phyloP scores from a whole-genome alignment of 2,888 invertebrate genomes.

The Tuberolachnus salignus region DNA sequence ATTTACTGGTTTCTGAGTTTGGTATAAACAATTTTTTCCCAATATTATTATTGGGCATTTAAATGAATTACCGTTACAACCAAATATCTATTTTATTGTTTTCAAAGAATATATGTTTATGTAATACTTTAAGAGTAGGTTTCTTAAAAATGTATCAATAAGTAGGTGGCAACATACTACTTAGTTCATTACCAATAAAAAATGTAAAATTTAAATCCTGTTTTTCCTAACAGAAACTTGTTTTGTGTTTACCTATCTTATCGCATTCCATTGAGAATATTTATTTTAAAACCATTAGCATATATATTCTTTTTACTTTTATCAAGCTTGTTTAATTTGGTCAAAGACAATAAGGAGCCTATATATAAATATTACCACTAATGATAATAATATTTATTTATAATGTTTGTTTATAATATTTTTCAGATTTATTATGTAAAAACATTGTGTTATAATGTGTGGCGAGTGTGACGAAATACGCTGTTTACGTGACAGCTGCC shows the following conservation, averaged over 20 bases:
- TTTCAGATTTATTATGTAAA: constrained; percentile 52
- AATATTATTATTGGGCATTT: too few species aligned
- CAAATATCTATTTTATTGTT: too few species aligned
- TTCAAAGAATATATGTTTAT: too few species aligned
- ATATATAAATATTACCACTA: neutral
- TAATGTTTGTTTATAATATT: constrained; percentile 26
- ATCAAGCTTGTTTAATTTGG: constrained; percentile 27
- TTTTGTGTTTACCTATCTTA: constrained; percentile 29
- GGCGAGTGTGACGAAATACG: constrained; percentile 44
- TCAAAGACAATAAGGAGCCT: constrained; percentile 21
- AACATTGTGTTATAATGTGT: constrained; percentile 48
- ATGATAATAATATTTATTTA: neutral
- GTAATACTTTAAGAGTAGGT: too few species aligned
- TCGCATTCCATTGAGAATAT: constrained; percentile 43
- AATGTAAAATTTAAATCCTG: constrained; percentile 35
- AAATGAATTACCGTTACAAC: too few species aligned
- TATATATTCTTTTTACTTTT: constrained; percentile 21
- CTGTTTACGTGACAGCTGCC: constrained; percentile 53
- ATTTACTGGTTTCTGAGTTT: too few species aligned
- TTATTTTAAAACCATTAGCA: constrained; percentile 39
- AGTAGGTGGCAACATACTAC: too few species aligned
- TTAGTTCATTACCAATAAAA: constrained; percentile 46
- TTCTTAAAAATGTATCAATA: too few species aligned
- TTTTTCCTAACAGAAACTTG: constrained; percentile 47
- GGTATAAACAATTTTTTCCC: too few species aligned